Conservation (phyloP, 2,888 invertebrate species). For the Scrobipalpa atriplicella region DNA sequence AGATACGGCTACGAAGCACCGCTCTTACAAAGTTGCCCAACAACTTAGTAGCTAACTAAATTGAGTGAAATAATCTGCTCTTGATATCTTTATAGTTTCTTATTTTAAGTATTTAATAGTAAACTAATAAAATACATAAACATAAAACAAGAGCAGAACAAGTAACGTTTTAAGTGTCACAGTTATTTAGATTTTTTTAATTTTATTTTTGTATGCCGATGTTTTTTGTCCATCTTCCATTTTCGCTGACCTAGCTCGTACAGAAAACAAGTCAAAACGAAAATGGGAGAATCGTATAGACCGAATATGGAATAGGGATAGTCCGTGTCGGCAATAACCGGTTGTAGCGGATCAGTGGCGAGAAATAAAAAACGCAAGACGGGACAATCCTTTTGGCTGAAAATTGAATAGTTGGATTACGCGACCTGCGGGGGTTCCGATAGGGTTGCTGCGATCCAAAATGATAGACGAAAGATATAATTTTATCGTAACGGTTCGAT, state of each 20-base stretch:
- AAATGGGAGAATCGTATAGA: neutral
- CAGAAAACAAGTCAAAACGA: neutral
- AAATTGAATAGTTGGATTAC: constrained; percentile 82
- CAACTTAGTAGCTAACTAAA: constrained; percentile 6
- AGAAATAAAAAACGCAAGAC: constrained; percentile 74
- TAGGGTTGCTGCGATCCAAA: constrained; percentile 47
- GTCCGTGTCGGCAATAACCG: constrained; percentile 57
- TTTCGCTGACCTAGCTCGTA: neutral
- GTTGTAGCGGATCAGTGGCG: constrained; percentile 65
- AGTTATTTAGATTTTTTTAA: neutral
- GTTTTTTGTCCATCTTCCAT: neutral
- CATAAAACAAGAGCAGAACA: neutral
- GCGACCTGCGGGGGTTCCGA: constrained; percentile 54
- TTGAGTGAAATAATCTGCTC: neutral
- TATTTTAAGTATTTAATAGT: too few species aligned
- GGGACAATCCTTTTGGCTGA: constrained; percentile 75
- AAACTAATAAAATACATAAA: too few species aligned
- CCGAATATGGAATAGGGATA: neutral
- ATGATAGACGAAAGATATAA: neutral
- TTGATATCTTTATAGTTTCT: neutral
- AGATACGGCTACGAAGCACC: neutral
- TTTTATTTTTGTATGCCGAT: neutral
- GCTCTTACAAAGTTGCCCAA: constrained; percentile 8
- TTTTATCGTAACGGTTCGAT: too few species aligned
- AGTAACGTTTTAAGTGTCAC: too few species aligned